Evolutionary conservation across 2,888 invertebrate species (phyloP), one percentile per base, ranked within the genome.

Genomic region (Agelastica alni): DNA sequence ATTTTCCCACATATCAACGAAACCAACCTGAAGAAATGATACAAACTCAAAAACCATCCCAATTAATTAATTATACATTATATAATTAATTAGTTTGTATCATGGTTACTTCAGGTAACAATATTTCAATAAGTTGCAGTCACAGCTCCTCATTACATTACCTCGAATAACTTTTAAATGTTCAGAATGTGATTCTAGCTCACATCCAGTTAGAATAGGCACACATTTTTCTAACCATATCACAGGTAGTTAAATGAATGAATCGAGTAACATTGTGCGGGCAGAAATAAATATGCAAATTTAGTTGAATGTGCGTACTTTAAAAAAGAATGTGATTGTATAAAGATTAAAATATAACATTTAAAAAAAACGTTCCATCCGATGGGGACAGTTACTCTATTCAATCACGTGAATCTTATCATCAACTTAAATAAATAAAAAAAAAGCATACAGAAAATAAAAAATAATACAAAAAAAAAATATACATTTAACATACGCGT

Each of bases 151-250:
- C 65, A 59, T 61, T 62, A 53, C 52, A 39, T 56, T 52, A 51
- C 43, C 57, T 58, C 52, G 46, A 60, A 58, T 58, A 55, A 45
- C 49, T 54, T 54, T 58, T 30, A 63, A 67, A 60, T 61, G 62
- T 65, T 54, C 60, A 67, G 66, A 68, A 69, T 66, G 68, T 63
- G 66, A 58, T 58, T 54, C 14, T 16, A n/a, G 4, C 58, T 59
- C 69, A 67, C 68, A 70, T 70, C 66, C 67, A 66, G 71, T 72
- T 72, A 72, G 71, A 71, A 71, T 72, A 72, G 72, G 72, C 72
- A 72, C 72, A 67, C 67, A 43, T 69, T 71, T 71, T 71, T 69
- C 69, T 70, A 68, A 71, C 70, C 68, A 61, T 71, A 71, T 71
- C 71, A 70, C 70, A 70, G 70, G 68, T 60, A 65, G 48, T 57